Percentiles rank a stretch among this genome's conserved stretches.
These are phyloP conservation scores for Brachylomia viminalis DNA, from an alignment of 2,888 invertebrate species.

Conservation along the genomic window DNA sequence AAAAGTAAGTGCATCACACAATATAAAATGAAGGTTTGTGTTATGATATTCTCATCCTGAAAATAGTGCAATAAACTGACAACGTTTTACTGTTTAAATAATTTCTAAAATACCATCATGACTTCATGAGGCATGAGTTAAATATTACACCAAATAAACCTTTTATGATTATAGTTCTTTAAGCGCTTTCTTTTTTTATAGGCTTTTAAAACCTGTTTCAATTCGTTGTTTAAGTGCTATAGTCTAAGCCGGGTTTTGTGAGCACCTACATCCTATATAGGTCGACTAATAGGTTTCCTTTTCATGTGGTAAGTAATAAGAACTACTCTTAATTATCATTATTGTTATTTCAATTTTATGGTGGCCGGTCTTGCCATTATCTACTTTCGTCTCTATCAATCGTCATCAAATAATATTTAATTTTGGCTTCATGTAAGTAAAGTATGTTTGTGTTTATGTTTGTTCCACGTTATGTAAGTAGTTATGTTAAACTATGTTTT, in stretches of 20 bases:
- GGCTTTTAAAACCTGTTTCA: not conserved
- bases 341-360: not conserved
- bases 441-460: too few species aligned
- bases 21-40: not conserved
- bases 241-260: slow-evolving; percentile 18
- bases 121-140: not conserved
- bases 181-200: not conserved
- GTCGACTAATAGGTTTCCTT: slow-evolving; percentile 1
- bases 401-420: too few species aligned
- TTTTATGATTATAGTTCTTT: slow-evolving; percentile 27
- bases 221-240: slow-evolving; percentile 16
- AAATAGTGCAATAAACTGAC: not conserved
- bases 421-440: too few species aligned
- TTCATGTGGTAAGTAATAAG: not conserved
- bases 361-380: not conserved
- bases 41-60: not conserved
- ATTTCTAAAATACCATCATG: not conserved
- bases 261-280: slow-evolving; percentile 13
- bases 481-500: too few species aligned
- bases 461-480: too few species aligned
- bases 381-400: not conserved
- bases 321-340: not conserved
- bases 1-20: not conserved
- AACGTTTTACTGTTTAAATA: not conserved
- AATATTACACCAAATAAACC: not conserved